Conservation (phyloP, 2,113 vertebrate genomes). For the Python bivittatus region DNA sequence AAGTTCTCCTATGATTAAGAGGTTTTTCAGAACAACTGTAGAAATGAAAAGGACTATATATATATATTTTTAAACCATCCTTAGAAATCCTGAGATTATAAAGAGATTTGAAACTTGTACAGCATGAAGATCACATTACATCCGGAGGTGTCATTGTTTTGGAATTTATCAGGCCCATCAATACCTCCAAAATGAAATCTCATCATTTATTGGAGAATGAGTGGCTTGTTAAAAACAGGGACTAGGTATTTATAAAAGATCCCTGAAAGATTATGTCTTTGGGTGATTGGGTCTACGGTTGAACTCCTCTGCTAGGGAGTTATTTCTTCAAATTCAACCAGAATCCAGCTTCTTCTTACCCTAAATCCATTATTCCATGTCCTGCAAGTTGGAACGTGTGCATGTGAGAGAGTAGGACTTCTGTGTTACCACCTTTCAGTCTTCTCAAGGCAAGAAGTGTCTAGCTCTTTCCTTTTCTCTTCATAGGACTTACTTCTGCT, state of each 20-base stretch:
- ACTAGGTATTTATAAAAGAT: background rate
- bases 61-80: background rate
- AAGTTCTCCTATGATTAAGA: background rate
- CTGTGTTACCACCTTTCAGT: background rate
- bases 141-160: background rate
- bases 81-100: background rate
- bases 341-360: background rate
- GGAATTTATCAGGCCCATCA: background rate
- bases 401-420: background rate
- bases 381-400: background rate
- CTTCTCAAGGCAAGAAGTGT: background rate
- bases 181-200: background rate
- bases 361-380: background rate
- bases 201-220: background rate
- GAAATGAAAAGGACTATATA: background rate
- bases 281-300: background rate
- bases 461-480: background rate
- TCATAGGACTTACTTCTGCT: background rate
- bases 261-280: background rate
- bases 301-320: background rate
- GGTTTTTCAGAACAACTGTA: background rate
- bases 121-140: background rate
- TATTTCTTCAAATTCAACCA: background rate
- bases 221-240: background rate
- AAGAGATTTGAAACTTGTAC: background rate